Conservation (phyloP, 2,797 vertebrate species). For the Sebastes cheni region DNA sequence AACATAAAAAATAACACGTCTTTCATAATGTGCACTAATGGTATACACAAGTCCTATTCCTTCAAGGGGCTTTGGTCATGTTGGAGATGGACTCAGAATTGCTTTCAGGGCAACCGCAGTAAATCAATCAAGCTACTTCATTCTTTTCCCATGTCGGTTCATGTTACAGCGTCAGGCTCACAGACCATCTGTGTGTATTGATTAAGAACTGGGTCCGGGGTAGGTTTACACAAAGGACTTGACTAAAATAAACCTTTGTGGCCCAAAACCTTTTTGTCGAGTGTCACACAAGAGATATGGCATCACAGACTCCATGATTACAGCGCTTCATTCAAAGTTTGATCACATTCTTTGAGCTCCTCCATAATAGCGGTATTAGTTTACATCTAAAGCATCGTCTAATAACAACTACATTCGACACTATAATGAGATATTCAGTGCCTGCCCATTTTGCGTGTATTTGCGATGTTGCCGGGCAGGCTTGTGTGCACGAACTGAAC, state of each 20-base stretch:
- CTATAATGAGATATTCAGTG: neutral
- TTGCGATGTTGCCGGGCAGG: conserved; percentile 33
- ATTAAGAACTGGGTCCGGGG: conserved; percentile 50
- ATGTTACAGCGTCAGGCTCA: conserved; percentile 68
- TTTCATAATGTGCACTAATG: conserved; percentile 7
- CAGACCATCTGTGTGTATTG: conserved; percentile 75
- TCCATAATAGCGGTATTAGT: neutral
- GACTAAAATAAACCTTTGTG: conserved; percentile 37
- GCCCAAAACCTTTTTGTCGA: neutral
- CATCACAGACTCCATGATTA: neutral
- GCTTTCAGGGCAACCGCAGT: conserved; percentile 69
- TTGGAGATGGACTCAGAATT: conserved; percentile 61
- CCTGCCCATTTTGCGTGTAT: neutral
- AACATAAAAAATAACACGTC: neutral
- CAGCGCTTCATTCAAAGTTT: neutral
- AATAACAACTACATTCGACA: neutral
- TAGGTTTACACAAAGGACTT: conserved; percentile 52
- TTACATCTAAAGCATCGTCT: neutral
- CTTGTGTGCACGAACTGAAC: conserved; percentile 1
- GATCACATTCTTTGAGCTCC: neutral
- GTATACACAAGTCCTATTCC: conserved; percentile 1
- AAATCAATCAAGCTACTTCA: conserved; percentile 73
- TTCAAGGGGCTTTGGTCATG: conserved; percentile 24
- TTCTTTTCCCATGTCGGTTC: conserved; percentile 73
- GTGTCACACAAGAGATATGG: neutral